Evolutionary conservation across 2,113 vertebrate genomes (phyloP).

Genomic region (Spheniscus mendiculus): DNA sequence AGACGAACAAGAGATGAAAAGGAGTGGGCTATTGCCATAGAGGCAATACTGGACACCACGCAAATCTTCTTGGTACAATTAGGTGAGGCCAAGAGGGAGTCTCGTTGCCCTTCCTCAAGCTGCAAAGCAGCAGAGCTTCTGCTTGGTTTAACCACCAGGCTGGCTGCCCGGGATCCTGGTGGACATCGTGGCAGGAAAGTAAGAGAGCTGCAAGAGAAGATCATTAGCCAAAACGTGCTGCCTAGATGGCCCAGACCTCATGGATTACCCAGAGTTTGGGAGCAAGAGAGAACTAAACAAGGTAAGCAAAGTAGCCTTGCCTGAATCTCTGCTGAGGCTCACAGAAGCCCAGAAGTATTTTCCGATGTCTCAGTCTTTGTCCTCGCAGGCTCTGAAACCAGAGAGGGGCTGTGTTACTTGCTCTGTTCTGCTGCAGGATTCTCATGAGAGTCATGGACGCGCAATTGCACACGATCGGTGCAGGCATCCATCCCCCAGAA

Average conservation of each 20-base stretch:
- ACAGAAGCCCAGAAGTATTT: not conserved
- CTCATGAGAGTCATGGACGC: fast-evolving
- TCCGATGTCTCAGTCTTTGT: not conserved
- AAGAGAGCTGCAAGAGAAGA: not conserved
- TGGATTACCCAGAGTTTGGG: not conserved
- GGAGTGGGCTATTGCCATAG: not conserved
- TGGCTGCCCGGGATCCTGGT: not conserved
- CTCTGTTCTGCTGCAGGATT: not conserved
- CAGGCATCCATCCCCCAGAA: not conserved
- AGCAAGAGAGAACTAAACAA: not conserved
- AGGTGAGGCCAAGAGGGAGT: not conserved
- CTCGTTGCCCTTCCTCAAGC: not conserved
- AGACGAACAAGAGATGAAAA: not conserved
- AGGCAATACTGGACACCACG: not conserved
- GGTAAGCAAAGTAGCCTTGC: not conserved
- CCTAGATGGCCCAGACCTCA: not conserved
- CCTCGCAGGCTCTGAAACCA: not conserved
- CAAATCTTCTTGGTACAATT: not conserved
- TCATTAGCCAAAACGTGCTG: not conserved
- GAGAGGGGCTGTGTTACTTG: not conserved
- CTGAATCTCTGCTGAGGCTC: not conserved
- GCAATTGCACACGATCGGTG: fast-evolving
- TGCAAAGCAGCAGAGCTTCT: not conserved
- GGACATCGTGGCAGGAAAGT: not conserved
- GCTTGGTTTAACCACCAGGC: not conserved